Percentiles rank a stretch among this genome's conserved stretches.
Evolutionary conservation across 2,888 invertebrate genomes (phyloP).

Genomic region (Polymixis lichenea): DNA sequence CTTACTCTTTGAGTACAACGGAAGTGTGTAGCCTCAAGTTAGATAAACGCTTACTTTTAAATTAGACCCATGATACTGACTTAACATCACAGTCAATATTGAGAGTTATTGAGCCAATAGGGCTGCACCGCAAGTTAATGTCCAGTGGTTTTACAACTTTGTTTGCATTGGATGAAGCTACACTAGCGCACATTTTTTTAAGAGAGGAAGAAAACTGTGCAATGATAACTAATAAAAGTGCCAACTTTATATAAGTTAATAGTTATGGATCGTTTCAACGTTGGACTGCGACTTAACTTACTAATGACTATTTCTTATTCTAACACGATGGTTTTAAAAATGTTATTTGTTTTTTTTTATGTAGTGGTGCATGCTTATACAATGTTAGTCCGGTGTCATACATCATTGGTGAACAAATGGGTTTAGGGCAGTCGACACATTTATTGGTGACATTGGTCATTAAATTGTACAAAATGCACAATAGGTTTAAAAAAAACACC

Average conservation of each 20-base stretch:
- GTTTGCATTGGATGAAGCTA: background rate
- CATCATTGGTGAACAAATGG: background rate
- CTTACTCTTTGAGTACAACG: slow-evolving; percentile 58
- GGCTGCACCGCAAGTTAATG: slow-evolving; percentile 48
- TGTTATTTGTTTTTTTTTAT: background rate
- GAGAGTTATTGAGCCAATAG: slow-evolving; percentile 50
- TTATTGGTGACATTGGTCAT: background rate
- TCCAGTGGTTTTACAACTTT: background rate
- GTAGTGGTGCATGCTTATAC: background rate
- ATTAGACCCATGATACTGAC: slow-evolving; percentile 70
- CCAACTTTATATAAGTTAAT: background rate
- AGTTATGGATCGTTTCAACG: background rate
- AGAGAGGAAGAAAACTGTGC: background rate
- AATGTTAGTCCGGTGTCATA: background rate
- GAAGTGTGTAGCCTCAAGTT: slow-evolving; percentile 63
- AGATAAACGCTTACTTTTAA: slow-evolving; percentile 68
- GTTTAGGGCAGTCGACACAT: background rate
- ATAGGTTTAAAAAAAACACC: no score
- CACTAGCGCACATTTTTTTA: no score
- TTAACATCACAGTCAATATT: slow-evolving; percentile 71
- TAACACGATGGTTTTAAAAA: background rate
- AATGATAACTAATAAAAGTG: no score
- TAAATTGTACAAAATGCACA: background rate
- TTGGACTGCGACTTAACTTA: background rate
- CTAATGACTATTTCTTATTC: background rate